These are phyloP conservation scores for Seira sanloemensis DNA, from an alignment of 2,888 invertebrate species.

Conservation along the genomic window DNA sequence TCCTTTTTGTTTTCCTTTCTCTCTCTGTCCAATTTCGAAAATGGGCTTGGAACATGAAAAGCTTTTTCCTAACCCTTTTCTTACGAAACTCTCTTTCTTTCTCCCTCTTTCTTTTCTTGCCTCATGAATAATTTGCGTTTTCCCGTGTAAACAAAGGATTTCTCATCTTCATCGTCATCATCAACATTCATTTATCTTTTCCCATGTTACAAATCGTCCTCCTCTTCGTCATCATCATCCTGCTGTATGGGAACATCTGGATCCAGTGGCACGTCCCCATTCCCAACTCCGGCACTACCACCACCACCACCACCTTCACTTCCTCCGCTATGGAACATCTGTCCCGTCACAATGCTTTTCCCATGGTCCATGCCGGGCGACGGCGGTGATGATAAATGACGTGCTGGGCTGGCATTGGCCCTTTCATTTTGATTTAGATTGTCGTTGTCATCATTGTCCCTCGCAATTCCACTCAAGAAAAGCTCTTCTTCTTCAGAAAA, in stretches of 20 bases:
- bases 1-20: too few species aligned
- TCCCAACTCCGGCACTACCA: not conserved
- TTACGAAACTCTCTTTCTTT: too few species aligned
- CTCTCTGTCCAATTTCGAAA: too few species aligned
- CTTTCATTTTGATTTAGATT: slow-evolving; percentile 7
- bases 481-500: slow-evolving; percentile 1
- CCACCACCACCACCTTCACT: too few species aligned
- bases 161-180: not conserved
- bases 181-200: too few species aligned
- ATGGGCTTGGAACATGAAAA: too few species aligned
- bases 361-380: not conserved
- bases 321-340: not conserved
- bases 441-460: slow-evolving; percentile 24
- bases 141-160: too few species aligned
- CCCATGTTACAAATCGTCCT: too few species aligned
- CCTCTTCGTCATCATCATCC: slow-evolving; percentile 44
- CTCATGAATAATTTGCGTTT: too few species aligned
- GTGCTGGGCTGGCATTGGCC: not conserved
- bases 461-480: slow-evolving; percentile 51
- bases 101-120: too few species aligned
- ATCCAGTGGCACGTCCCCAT: slow-evolving; percentile 40
- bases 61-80: too few species aligned
- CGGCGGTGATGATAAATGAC: not conserved
- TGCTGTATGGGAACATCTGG: slow-evolving; percentile 47
- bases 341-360: not conserved